Percentiles rank a stretch among this genome's conserved stretches.
Evolutionary conservation across 1,140 invertebrate genomes (phyloP).

Genomic region (Chionoecetes opilio): DNA sequence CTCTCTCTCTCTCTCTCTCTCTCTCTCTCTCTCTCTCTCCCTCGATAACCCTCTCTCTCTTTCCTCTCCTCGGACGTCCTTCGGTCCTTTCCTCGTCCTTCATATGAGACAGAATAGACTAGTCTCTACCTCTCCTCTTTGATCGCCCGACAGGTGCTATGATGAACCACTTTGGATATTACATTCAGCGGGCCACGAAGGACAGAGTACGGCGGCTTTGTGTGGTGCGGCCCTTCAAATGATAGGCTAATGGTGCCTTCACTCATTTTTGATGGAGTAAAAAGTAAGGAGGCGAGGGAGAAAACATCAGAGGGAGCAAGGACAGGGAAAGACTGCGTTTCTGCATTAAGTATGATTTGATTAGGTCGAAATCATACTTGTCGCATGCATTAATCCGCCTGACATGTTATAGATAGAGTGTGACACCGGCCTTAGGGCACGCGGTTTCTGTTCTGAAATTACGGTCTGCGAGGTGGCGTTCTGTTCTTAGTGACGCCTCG

Average conservation of each 20-base stretch:
- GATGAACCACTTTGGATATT: neutral
- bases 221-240: constrained; percentile 33
- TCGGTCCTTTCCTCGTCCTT: neutral
- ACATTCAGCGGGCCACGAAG: constrained; percentile 15
- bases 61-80: neutral
- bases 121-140: neutral
- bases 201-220: neutral
- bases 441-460: neutral
- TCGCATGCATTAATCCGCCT: neutral
- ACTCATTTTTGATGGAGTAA: neutral
- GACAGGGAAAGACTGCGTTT: neutral
- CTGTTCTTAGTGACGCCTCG: neutral
- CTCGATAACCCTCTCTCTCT: too few relatives aligned
- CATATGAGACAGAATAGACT: neutral
- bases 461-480: neutral
- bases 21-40: constrained; percentile 31
- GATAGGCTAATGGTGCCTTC: neutral
- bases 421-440: too few relatives aligned
- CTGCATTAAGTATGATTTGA: neutral
- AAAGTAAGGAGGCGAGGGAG: neutral
- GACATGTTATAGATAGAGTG: too few relatives aligned
- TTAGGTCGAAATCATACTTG: neutral
- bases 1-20: constrained; percentile 55
- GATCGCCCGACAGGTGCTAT: constrained; percentile 17
- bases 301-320: neutral